Evolutionary conservation across 1,140 invertebrate species (phyloP).

Genomic region (Caenorhabditis briggsae): DNA sequence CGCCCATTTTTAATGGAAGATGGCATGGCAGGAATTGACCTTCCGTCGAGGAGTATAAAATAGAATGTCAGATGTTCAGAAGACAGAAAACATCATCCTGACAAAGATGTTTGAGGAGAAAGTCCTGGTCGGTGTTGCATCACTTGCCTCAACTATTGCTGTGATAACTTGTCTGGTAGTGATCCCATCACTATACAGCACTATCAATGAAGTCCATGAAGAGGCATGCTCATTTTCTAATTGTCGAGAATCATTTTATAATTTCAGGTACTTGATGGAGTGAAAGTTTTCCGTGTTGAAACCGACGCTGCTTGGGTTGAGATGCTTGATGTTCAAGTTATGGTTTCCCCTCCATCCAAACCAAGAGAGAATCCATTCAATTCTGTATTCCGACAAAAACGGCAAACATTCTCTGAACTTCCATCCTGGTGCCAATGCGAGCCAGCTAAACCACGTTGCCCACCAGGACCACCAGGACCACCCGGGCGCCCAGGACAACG

Average conservation of each 20-base stretch:
- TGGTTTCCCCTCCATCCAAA: slow-evolving; percentile 63
- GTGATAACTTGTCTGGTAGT: slow-evolving; percentile 58
- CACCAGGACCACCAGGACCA: slow-evolving; percentile 62
- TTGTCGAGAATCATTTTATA: not conserved
- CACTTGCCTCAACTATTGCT: slow-evolving; percentile 53
- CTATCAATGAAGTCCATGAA: slow-evolving; percentile 65
- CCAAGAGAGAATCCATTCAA: slow-evolving; percentile 65
- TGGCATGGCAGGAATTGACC: slow-evolving; percentile 49
- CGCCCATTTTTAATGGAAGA: slow-evolving; percentile 32
- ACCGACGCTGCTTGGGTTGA: slow-evolving; percentile 65
- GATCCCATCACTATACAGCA: slow-evolving; percentile 62
- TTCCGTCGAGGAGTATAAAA: slow-evolving; percentile 57
- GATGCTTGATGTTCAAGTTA: slow-evolving; percentile 67
- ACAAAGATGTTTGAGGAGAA: slow-evolving; percentile 64
- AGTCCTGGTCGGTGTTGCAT: slow-evolving; percentile 60
- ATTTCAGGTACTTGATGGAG: slow-evolving; percentile 13
- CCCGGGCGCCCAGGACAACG: slow-evolving; percentile 62
- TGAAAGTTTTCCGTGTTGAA: slow-evolving; percentile 64
- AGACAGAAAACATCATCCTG: slow-evolving; percentile 50
- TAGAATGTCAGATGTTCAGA: slow-evolving; percentile 27
- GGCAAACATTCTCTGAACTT: slow-evolving; percentile 63
- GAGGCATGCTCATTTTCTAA: slow-evolving; percentile 36
- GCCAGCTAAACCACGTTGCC: slow-evolving; percentile 60
- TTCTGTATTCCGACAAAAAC: slow-evolving; percentile 65
- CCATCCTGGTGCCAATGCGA: slow-evolving; percentile 68